A percentile compares a stretch with the other conserved stretches of the same genome.
These are phyloP conservation scores for Alitta virens DNA, from an alignment of 2,888 invertebrate genomes.

Conservation along the genomic window DNA sequence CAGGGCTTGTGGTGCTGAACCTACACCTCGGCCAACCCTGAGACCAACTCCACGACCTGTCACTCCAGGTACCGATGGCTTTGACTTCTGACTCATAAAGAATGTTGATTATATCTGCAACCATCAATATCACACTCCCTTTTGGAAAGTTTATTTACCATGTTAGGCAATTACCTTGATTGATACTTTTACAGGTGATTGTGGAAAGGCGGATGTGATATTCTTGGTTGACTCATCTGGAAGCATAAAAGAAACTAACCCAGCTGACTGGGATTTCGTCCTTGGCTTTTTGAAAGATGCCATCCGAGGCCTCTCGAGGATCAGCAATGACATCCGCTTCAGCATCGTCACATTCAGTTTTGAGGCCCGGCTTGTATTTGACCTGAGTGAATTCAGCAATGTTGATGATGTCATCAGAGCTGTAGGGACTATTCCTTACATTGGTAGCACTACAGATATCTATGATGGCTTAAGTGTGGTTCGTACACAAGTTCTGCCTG, in stretches of 20 bases:
- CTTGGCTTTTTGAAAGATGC: background rate
- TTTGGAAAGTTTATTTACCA: no score
- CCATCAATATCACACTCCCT: no score
- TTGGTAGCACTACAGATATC: background rate
- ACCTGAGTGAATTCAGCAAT: background rate
- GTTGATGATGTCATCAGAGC: background rate
- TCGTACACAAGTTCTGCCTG: background rate
- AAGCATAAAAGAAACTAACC: background rate
- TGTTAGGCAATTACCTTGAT: no score
- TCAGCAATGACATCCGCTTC: background rate
- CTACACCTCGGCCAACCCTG: background rate
- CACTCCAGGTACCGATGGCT: background rate
- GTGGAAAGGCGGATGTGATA: background rate
- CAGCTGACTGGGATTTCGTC: background rate
- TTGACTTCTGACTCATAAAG: no score
- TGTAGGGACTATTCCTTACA: background rate
- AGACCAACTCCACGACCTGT: background rate
- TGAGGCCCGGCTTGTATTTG: background rate
- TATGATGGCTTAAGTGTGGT: background rate
- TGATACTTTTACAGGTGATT: background rate
- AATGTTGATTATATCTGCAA: no score
- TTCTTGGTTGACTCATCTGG: background rate
- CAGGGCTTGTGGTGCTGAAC: background rate
- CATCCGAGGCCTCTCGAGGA: background rate
- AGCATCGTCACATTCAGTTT: background rate